A percentile compares a stretch with the other conserved stretches of the same genome.
Conservation (phyloP, 1,140 invertebrate genomes). For the Lepidostoma basale region DNA sequence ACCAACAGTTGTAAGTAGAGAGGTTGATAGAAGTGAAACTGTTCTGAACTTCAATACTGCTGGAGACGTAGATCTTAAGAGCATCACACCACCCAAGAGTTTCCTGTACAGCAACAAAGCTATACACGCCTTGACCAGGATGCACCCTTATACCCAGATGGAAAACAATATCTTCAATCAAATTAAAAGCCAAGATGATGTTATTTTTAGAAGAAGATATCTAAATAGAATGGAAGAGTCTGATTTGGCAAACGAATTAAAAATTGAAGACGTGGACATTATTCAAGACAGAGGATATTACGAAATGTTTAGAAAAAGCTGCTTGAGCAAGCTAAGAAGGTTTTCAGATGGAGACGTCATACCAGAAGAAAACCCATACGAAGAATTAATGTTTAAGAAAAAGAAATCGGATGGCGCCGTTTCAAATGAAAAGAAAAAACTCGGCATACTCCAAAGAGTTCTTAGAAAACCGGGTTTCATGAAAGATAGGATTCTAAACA, state of each 20-base stretch:
- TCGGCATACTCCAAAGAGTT: conserved; percentile 37
- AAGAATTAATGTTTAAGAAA: conserved; percentile 35
- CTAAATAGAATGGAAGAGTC: not conserved
- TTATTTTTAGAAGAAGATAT: conserved; percentile 9
- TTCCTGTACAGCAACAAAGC: conserved; percentile 56
- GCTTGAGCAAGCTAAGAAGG: conserved; percentile 2
- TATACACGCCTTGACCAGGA: conserved; percentile 48
- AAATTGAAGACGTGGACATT: not conserved
- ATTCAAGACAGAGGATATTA: conserved; percentile 40
- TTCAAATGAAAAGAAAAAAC: conserved; percentile 28
- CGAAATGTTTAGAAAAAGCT: conserved; percentile 25
- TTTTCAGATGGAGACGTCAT: conserved; percentile 24
- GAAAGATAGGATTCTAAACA: conserved; percentile 7
- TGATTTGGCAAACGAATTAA: not conserved
- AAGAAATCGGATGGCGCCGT: not conserved
- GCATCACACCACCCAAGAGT: conserved; percentile 55
- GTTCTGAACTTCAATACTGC: not conserved
- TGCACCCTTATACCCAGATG: conserved; percentile 57
- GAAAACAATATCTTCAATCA: conserved; percentile 41
- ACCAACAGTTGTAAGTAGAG: not conserved
- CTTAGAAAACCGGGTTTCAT: conserved; percentile 14
- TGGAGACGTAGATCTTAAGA: conserved; percentile 8
- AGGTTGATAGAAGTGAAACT: conserved; percentile 1
- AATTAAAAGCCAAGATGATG: not conserved
- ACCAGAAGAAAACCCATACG: conserved; percentile 38